Conservation (phyloP, 2,113 vertebrate species). For the Leucosticte australis region DNA sequence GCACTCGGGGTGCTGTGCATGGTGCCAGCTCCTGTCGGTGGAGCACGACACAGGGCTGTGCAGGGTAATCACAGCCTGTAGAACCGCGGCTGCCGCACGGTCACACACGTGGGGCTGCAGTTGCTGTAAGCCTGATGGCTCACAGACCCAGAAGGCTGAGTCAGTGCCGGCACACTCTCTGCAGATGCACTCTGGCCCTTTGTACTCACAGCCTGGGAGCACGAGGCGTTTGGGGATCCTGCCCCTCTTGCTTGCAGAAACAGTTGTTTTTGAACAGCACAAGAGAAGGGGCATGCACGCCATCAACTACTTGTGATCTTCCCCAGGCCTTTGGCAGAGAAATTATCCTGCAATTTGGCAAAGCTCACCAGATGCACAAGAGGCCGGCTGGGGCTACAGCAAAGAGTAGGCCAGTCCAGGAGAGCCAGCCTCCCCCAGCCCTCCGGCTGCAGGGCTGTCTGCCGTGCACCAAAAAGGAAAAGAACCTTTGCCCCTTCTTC, state of each 20-base stretch:
- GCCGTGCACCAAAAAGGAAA: background rate
- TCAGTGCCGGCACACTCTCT: background rate
- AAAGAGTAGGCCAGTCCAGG: background rate
- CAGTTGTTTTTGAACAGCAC: background rate
- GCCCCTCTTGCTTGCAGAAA: background rate
- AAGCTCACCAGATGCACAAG: slow-evolving; percentile 17
- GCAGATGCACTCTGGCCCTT: background rate
- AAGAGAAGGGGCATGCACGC: background rate
- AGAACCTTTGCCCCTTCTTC: slow-evolving; percentile 47
- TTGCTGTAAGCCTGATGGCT: background rate
- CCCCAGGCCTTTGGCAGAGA: slow-evolving; percentile 24
- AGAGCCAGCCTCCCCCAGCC: background rate
- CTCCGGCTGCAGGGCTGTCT: background rate
- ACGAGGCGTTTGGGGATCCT: background rate
- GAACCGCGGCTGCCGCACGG: rapidly evolving
- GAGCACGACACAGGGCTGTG: background rate
- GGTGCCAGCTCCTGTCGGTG: background rate
- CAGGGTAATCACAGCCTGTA: background rate
- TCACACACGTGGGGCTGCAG: background rate
- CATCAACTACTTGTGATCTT: background rate
- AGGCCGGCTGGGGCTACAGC: background rate
- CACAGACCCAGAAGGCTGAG: background rate
- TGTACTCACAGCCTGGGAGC: background rate
- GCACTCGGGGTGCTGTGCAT: background rate
- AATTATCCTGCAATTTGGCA: slow-evolving; percentile 39